Conservation (phyloP, 2,113 vertebrate genomes). For the Pelecanus crispus region DNA sequence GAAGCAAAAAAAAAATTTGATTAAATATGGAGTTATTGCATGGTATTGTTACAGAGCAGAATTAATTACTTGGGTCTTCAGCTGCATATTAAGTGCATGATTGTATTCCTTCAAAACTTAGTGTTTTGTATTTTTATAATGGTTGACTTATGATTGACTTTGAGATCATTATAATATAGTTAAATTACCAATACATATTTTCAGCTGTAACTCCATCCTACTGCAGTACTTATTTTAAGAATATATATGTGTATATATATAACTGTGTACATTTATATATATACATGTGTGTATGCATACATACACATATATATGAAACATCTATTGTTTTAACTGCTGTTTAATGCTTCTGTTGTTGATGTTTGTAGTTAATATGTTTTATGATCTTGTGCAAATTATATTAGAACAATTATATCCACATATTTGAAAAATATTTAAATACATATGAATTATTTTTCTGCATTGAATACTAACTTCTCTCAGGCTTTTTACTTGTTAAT, state of each 20-base stretch:
- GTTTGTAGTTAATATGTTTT: neutral
- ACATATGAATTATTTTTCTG: neutral
- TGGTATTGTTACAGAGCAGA: neutral
- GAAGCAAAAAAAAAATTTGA: neutral
- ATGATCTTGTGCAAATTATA: neutral
- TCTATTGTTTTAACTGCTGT: neutral
- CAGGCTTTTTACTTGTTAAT: neutral
- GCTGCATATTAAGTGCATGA: neutral
- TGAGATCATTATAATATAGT: neutral
- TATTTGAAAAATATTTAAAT: neutral
- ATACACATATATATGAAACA: neutral
- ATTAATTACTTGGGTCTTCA: neutral
- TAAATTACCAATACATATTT: neutral
- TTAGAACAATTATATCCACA: neutral
- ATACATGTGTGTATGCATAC: neutral
- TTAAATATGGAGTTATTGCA: neutral
- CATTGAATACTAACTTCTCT: slow-evolving; percentile 21
- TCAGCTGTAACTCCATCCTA: neutral
- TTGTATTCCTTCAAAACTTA: neutral
- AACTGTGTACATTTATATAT: neutral
- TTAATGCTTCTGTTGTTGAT: neutral
- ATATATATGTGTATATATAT: neutral
- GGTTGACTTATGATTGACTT: neutral
- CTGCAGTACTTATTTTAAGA: neutral
- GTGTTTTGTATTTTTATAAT: neutral